Base-by-base conservation (phyloP, 1,140 invertebrate species). In the Lordiphosa mommai region DNA sequence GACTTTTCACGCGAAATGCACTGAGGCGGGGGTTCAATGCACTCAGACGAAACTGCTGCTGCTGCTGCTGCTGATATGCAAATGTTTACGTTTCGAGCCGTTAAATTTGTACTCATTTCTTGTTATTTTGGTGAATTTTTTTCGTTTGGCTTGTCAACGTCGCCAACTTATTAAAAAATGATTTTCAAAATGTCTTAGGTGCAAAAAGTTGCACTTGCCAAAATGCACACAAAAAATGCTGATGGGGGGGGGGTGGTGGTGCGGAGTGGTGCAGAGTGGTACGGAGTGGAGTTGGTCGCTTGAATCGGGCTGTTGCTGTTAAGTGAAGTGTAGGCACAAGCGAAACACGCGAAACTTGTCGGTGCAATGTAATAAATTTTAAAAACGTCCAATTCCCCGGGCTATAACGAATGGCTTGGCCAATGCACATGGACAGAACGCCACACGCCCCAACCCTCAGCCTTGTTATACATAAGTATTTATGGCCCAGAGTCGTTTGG, bases 161-260 rank as follows among this genome's bases (percentile, higher is more conserved):
- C 33, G 14, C 37, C 63, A 61, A 63, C 48, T 61, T 67, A 58
- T 79, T 72, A 72, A 58, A 70, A 52, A 61, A 80, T 43, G 61
- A 37, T 43, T 37, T 36, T 46, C 59, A 36, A 47, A 51, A 55
- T 8, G 32, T 82, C 76, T 82, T 67, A 76, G 76, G 76, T 80
- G 76, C 76, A 76, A 80, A 79, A 82, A 76, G 76, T 76, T 82
- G 66, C 76, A 82, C 76, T 70, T 80, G n/a, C n/a, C n/a, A n/a
- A n/a, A n/a, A n/a, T n/a, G n/a, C n/a, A n/a, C 52, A 63, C 55
- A 14, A 20, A 14, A 17, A 30, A 43, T 30, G 20, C 14, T 40
- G 44, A 27, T 23, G 8, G 30, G 13, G 55, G 20, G 20, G 10
- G 34, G 51, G 7, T 41, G 50, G 41, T 41, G 1, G n/a, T 23